These are phyloP conservation scores for Girardinus metallicus DNA, from an alignment of 2,797 vertebrate genomes.

Conservation along the genomic window DNA sequence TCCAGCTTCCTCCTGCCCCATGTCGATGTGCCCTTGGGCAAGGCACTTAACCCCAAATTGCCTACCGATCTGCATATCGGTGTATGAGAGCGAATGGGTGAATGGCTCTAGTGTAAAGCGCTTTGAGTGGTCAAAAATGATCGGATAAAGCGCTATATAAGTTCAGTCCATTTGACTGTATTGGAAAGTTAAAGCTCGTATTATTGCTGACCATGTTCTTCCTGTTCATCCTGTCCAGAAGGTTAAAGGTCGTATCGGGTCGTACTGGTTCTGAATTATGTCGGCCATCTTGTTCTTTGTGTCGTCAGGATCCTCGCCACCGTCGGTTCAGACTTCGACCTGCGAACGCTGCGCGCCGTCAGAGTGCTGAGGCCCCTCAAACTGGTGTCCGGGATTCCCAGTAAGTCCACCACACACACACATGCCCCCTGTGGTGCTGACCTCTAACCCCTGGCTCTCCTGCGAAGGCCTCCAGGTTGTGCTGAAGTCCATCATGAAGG, in stretches of 20 bases:
- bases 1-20: too few species aligned
- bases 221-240: too few species aligned
- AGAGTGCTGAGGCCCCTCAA: constrained; percentile 94
- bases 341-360: constrained; percentile 92
- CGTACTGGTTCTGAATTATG: not conserved
- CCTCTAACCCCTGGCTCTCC: not conserved
- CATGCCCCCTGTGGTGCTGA: too few species aligned
- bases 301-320: constrained; percentile 89
- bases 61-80: too few species aligned
- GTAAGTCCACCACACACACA: constrained; percentile 81
- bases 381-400: constrained; percentile 96
- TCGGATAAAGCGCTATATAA: too few species aligned
- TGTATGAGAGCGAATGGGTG: too few species aligned
- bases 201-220: too few species aligned
- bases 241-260: not conserved
- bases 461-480: constrained; percentile 93
- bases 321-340: constrained; percentile 93
- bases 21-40: too few species aligned
- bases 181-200: not conserved
- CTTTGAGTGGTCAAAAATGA: too few species aligned
- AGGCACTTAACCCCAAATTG: too few species aligned
- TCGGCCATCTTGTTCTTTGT: constrained; percentile 10
- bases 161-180: too few species aligned
- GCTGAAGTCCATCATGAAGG: constrained; percentile 99
- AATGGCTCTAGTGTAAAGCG: too few species aligned